Evolutionary conservation across 2,113 vertebrate genomes (phyloP).

Genomic region (Engystomops pustulosus): DNA sequence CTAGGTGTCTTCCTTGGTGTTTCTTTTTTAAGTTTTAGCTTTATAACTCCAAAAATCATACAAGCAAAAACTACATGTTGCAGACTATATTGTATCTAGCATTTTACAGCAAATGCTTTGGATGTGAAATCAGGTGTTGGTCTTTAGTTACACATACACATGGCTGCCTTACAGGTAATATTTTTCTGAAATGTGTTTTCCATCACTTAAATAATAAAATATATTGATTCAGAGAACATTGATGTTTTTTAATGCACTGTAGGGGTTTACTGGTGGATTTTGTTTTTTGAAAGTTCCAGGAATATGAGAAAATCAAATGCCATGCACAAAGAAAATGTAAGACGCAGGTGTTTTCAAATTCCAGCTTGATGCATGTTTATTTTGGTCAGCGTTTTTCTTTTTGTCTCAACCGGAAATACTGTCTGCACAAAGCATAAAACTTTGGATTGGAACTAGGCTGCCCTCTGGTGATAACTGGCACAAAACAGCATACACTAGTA

Average conservation of each 20-base stretch:
- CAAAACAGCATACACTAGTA: too few relatives aligned
- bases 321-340: neutral
- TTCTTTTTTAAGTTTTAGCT: too few relatives aligned
- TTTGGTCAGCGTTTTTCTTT: neutral
- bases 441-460: neutral
- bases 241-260: neutral
- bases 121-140: neutral
- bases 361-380: neutral
- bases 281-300: neutral
- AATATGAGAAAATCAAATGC: neutral
- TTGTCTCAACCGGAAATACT: neutral
- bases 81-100: too few relatives aligned
- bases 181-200: neutral
- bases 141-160: too few relatives aligned
- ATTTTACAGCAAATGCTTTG: neutral
- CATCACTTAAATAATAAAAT: neutral
- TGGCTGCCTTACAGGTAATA: neutral
- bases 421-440: neutral
- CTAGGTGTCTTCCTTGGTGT: too few relatives aligned
- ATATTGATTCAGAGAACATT: neutral
- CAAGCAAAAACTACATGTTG: too few relatives aligned
- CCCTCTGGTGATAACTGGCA: constrained; percentile 18
- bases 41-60: too few relatives aligned
- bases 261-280: neutral
- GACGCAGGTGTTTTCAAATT: neutral